Percentiles rank a stretch among this genome's conserved stretches.
Conservation (phyloP, 2,797 vertebrate species). For the Xiphorhynchus erythropygius region DNA sequence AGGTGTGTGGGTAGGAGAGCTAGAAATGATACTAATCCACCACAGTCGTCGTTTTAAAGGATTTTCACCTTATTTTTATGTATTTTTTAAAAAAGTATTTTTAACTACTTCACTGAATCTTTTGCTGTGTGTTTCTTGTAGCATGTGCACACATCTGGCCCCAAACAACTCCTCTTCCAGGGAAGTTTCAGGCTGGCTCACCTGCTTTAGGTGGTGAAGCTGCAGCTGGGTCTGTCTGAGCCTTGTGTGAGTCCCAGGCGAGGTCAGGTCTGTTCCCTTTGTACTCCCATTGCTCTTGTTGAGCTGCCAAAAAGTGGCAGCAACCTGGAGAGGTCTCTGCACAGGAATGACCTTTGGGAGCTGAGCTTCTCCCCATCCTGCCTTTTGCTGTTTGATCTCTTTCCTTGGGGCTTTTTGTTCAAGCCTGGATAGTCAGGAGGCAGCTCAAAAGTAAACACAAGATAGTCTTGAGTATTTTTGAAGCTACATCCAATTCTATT, state of each 20-base stretch:
- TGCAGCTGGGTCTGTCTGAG: not conserved
- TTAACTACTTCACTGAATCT: not conserved
- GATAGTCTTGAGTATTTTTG: not conserved
- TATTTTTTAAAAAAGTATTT: not conserved
- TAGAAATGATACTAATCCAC: not conserved
- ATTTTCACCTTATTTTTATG: rapidly evolving
- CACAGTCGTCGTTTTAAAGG: not conserved
- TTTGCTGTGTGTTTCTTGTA: not conserved
- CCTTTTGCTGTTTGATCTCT: not conserved
- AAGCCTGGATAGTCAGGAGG: not conserved
- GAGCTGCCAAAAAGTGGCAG: not conserved
- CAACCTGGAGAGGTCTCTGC: not conserved
- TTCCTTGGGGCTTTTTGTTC: not conserved
- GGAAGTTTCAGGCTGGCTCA: not conserved
- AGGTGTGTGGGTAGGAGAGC: not conserved
- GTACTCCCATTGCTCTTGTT: not conserved
- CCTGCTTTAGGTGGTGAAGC: not conserved
- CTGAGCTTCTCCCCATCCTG: not conserved
- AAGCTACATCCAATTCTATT: not conserved
- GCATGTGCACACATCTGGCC: rapidly evolving
- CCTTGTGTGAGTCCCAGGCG: not conserved
- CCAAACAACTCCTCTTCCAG: not conserved
- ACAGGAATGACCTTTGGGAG: not conserved
- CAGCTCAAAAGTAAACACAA: not conserved
- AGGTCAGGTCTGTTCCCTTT: not conserved